A percentile compares a stretch with the other conserved stretches of the same genome.
These are phyloP conservation scores for Eledona agricola DNA, from an alignment of 2,888 invertebrate species.

Conservation along the genomic window DNA sequence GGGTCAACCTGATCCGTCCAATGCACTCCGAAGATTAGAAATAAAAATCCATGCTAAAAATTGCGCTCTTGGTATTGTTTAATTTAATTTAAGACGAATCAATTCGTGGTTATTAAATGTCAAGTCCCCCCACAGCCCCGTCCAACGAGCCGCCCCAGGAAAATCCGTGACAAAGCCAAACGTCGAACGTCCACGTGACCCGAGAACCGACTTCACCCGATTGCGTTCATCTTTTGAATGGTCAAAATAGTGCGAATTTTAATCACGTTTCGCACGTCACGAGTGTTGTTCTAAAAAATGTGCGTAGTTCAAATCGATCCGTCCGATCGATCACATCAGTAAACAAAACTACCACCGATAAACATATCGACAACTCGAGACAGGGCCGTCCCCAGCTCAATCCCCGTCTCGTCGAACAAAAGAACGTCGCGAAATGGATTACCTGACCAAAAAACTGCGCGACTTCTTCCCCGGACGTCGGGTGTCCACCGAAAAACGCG, in stretches of 20 bases:
- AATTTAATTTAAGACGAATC: too few species aligned
- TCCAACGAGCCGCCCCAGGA: too few species aligned
- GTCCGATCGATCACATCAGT: slow-evolving; percentile 9
- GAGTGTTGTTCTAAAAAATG: slow-evolving; percentile 26
- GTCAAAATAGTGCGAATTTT: slow-evolving; percentile 32
- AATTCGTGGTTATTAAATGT: too few species aligned
- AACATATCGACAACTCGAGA: neutral
- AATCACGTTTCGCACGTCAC: slow-evolving; percentile 30
- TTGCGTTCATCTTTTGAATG: slow-evolving; percentile 17
- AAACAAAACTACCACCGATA: neutral
- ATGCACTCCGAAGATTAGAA: too few species aligned
- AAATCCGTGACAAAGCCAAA: too few species aligned
- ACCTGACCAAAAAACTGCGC: slow-evolving; percentile 25
- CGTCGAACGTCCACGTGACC: slow-evolving; percentile 31
- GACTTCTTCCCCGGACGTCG: slow-evolving; percentile 37
- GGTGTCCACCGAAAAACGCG: slow-evolving; percentile 35
- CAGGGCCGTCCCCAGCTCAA: neutral
- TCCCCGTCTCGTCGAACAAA: neutral
- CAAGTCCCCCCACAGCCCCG: too few species aligned
- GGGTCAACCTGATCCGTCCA: too few species aligned
- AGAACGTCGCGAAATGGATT: slow-evolving; percentile 32
- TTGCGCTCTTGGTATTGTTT: too few species aligned
- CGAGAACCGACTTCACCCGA: slow-evolving; percentile 17
- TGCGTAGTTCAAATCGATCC: slow-evolving; percentile 30
- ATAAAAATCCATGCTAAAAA: too few species aligned